Evolutionary conservation across 2,113 vertebrate species (phyloP), one percentile per base, ranked within the genome.

Genomic region (Osmerus eperlanus): DNA sequence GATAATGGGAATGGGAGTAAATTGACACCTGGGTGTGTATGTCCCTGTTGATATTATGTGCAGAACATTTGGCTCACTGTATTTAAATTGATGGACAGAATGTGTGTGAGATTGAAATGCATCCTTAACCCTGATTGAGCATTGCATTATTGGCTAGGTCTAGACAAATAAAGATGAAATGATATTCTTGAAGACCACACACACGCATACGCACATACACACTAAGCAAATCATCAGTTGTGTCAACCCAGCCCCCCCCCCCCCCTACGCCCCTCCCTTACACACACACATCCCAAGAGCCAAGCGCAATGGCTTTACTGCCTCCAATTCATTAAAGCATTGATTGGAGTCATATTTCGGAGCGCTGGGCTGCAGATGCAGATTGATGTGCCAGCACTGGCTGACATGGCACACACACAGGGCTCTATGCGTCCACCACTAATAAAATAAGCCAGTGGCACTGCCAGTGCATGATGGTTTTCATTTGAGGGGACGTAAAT

Each of bases 271-370:
- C 21, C 21, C 69, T 83, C 59, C 65, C 73, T 83, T 68, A 23
- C 23, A 23, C 23, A 23, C 23, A 80, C 65, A 75, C n/a, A 64
- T 67, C 69, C 69, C 47, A 70, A 71, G 82, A 78, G 83, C 71
- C 75, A 81, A 74, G 67, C 80, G 74, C 80, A 85, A 85, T 80
- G 70, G 78, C 72, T 78, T 69, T 67, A 18, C 51, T 69, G 76
- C 67, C 75, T 67, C 78, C 65, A 47, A 82, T 68, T 71, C 77
- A 81, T 87, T 80, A 81, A 74, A 77, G 58, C 81, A 78, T 81
- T 88, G 86, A 87, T 84, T 87, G 76, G 74, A 85, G 84, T 87
- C 84, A 88, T 90, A 82, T 87, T 88, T 82, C 78, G 76, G 81
- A 68, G 82, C 81, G 81, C 83, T 74, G 70, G 65, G 75, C 4